Percentiles rank a stretch among this genome's conserved stretches.
phyloP scores from a whole-genome alignment of 2,113 vertebrate species.

The Lepus timidus region DNA sequence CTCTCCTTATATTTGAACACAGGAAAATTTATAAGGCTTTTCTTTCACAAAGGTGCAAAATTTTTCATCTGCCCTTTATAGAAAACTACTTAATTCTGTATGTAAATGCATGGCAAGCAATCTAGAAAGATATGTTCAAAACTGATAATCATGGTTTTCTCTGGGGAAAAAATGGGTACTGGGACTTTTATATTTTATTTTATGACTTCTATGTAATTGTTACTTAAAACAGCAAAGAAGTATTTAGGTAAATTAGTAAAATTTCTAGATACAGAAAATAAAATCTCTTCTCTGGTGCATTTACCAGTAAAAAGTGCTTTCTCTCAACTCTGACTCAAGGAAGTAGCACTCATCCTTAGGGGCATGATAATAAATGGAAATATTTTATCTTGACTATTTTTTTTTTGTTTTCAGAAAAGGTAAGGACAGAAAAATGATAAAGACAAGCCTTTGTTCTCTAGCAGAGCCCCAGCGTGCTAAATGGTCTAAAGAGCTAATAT shows the following conservation, averaged over 20 bases:
- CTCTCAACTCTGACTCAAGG: not conserved
- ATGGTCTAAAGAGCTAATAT: not conserved
- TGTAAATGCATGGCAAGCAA: not conserved
- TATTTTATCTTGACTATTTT: not conserved
- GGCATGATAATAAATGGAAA: not conserved
- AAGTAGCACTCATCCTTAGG: not conserved
- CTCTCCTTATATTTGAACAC: not conserved
- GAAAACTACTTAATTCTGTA: not conserved
- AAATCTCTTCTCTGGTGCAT: not conserved
- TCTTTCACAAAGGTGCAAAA: not conserved
- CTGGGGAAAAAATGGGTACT: not conserved
- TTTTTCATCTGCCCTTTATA: not conserved
- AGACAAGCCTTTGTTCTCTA: not conserved
- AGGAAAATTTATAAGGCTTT: not conserved
- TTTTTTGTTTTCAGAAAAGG: not conserved
- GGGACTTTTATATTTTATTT: not conserved
- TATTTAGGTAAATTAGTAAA: conserved; percentile 34
- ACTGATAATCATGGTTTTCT: not conserved
- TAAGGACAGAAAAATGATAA: conserved; percentile 13
- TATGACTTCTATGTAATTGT: not conserved
- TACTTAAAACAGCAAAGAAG: conserved; percentile 13
- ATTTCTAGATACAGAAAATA: not conserved
- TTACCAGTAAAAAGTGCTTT: not conserved
- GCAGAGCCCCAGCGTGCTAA: not conserved
- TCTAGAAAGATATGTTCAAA: not conserved